Evolutionary conservation across 2,113 vertebrate species (phyloP).

Genomic region (Natator depressus): DNA sequence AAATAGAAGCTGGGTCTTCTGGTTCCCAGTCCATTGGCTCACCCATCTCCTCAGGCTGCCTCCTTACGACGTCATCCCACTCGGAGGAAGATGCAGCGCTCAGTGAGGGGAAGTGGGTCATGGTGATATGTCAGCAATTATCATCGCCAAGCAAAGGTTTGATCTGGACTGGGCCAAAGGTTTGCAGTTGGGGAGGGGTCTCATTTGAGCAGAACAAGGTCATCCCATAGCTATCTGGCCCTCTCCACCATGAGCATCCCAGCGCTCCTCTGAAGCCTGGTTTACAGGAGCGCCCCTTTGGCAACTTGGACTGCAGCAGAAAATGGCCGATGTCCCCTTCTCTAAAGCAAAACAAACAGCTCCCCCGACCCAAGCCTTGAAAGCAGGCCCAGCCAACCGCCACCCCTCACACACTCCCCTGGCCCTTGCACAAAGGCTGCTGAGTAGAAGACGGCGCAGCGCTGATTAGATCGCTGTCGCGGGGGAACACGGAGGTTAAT

Average conservation of each 20-base stretch:
- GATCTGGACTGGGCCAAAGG: not conserved
- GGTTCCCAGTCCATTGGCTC: not conserved
- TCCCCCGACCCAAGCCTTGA: not conserved
- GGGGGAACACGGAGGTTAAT: constrained; percentile 79
- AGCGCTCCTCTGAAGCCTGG: rapidly evolving
- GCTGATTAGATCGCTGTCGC: constrained; percentile 81
- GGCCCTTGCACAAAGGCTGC: not conserved
- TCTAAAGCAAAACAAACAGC: not conserved
- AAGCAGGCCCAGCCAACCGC: rapidly evolving
- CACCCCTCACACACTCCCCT: not conserved
- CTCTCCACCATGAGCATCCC: not conserved
- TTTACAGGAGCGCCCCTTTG: rapidly evolving
- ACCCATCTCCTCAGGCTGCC: not conserved
- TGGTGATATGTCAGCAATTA: not conserved
- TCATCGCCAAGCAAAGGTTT: not conserved
- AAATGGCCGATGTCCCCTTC: rapidly evolving
- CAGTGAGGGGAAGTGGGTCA: not conserved
- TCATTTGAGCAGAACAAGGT: not conserved
- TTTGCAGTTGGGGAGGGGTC: too few species aligned
- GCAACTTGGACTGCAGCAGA: rapidly evolving
- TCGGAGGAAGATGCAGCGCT: not conserved
- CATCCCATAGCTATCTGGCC: not conserved
- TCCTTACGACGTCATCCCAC: not conserved
- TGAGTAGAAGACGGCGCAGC: constrained; percentile 25
- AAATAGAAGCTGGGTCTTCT: not conserved